These are phyloP conservation scores for Dolichopus griseipennis DNA, from an alignment of 2,888 invertebrate species.

Conservation along the genomic window DNA sequence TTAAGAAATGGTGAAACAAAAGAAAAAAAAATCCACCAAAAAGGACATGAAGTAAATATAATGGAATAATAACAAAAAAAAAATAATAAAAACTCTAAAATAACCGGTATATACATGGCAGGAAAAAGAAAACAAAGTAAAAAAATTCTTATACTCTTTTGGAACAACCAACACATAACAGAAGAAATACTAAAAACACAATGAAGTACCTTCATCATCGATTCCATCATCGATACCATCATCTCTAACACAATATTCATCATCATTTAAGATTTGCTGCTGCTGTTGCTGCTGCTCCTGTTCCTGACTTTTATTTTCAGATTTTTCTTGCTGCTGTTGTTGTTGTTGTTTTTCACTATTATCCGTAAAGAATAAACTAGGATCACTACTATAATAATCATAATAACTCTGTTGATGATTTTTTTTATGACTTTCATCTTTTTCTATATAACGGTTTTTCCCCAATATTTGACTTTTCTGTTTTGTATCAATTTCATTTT, in stretches of 20 bases:
- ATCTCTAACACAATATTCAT: too few relatives aligned
- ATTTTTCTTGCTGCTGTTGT: too few relatives aligned
- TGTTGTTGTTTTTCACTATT: too few relatives aligned
- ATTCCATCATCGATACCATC: not conserved
- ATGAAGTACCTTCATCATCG: conserved; percentile 8
- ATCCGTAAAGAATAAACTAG: not conserved
- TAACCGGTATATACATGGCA: conserved; percentile 11
- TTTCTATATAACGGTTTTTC: not conserved
- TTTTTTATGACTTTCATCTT: not conserved
- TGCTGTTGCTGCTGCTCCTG: too few relatives aligned
- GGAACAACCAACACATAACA: not conserved
- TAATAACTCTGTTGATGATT: not conserved
- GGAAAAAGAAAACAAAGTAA: conserved; percentile 7
- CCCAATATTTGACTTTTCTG: too few relatives aligned
- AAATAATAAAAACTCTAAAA: not conserved
- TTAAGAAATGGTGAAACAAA: not conserved
- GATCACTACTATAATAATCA: conserved; percentile 4
- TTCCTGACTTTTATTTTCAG: too few relatives aligned
- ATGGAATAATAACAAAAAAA: not conserved
- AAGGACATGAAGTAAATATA: too few relatives aligned
- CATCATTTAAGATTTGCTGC: too few relatives aligned
- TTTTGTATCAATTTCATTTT: too few relatives aligned
- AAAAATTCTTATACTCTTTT: not conserved
- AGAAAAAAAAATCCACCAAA: not conserved
- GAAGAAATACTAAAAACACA: not conserved